phyloP scores from a whole-genome alignment of 2,888 invertebrate genomes.

The Steinernema carpocapsae region DNA sequence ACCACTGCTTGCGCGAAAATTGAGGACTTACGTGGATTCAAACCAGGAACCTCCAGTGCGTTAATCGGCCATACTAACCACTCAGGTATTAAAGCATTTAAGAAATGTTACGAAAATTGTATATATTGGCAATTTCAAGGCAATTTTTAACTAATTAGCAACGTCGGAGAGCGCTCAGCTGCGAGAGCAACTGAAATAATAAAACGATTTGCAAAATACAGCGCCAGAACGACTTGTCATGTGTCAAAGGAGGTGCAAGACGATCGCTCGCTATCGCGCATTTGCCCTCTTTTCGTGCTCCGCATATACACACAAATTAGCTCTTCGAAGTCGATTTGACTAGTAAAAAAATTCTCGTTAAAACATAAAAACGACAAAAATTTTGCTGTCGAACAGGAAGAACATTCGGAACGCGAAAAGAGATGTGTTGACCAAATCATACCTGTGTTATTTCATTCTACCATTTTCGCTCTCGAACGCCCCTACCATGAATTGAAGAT shows the following conservation, averaged over 20 bases:
- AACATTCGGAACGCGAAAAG: background rate
- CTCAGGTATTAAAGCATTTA: too few species aligned
- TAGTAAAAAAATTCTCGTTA: background rate
- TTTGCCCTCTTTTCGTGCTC: slow-evolving; percentile 27
- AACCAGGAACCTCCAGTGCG: too few species aligned
- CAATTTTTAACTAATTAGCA: too few species aligned
- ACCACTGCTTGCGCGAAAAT: too few species aligned
- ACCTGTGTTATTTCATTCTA: background rate
- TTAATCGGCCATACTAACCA: too few species aligned
- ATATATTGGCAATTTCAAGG: too few species aligned
- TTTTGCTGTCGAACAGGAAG: too few species aligned
- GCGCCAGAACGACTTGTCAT: background rate
- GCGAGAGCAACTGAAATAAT: background rate
- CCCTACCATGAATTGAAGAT: slow-evolving; percentile 2
- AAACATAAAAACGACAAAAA: background rate
- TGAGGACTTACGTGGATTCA: too few species aligned
- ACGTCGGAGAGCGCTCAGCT: too few species aligned
- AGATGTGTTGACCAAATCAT: background rate
- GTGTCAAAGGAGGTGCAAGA: slow-evolving; percentile 7
- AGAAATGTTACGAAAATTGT: too few species aligned
- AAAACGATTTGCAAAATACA: too few species aligned
- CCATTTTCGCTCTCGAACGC: background rate
- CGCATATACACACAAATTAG: slow-evolving; percentile 1
- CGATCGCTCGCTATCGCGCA: background rate
- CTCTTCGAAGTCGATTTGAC: background rate